Conservation (phyloP, 2,888 invertebrate species). For the Stenotaenia linearis region DNA sequence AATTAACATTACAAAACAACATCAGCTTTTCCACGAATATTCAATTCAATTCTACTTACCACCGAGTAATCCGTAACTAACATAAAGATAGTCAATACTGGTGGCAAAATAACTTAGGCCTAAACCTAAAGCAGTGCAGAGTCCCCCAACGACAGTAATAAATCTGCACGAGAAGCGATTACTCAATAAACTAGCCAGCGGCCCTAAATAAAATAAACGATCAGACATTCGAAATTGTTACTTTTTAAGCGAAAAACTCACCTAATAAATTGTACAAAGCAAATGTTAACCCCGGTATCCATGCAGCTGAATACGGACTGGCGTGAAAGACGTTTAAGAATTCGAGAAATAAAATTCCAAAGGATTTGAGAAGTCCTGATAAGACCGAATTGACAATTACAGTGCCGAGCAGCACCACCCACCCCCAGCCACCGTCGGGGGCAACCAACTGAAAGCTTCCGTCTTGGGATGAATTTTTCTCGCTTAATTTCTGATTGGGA, state of each 20-base stretch:
- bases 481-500: not conserved
- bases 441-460: conserved; percentile 56
- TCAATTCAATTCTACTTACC: conserved; percentile 37
- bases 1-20: conserved; percentile 56
- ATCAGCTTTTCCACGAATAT: not conserved
- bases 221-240: no score
- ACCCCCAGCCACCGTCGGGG: conserved; percentile 81
- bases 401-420: conserved; percentile 71
- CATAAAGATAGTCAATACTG: conserved; percentile 69
- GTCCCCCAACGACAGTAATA: conserved; percentile 75
- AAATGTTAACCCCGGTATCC: conserved; percentile 81
- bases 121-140: conserved; percentile 75
- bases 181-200: conserved; percentile 75
- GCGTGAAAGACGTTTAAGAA: conserved; percentile 72
- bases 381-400: conserved; percentile 77
- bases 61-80: conserved; percentile 56
- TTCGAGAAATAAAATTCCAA: conserved; percentile 76
- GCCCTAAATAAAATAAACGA: conserved; percentile 60
- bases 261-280: conserved; percentile 82
- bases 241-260: conserved; percentile 47
- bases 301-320: conserved; percentile 66
- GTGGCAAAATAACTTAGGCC: conserved; percentile 74
- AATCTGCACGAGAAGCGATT: conserved; percentile 76
- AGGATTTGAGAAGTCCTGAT: conserved; percentile 80
- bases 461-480: not conserved